phyloP scores from a whole-genome alignment of 2,113 vertebrate genomes.

The Guaruba guarouba region DNA sequence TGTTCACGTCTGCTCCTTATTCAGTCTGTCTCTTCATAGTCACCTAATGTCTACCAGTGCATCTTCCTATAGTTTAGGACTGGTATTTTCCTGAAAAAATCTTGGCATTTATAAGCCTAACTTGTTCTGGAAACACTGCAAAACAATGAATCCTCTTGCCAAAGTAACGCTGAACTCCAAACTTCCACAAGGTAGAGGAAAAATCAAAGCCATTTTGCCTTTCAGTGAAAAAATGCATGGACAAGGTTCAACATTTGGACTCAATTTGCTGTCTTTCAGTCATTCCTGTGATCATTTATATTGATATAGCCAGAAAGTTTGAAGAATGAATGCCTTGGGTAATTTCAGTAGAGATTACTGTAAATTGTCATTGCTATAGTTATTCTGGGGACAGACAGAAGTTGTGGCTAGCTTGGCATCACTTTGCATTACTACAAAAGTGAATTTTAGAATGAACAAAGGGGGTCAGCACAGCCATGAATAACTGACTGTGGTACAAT shows the following conservation, averaged over 20 bases:
- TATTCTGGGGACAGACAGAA: slow-evolving; percentile 12
- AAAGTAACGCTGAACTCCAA: background rate
- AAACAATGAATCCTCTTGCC: background rate
- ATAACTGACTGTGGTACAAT: background rate
- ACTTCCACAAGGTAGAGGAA: background rate
- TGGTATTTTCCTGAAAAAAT: background rate
- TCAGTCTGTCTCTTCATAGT: background rate
- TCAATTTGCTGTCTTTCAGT: background rate
- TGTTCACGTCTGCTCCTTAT: background rate
- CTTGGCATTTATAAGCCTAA: background rate
- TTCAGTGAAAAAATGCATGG: background rate
- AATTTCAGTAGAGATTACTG: slow-evolving; percentile 21
- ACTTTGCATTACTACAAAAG: background rate
- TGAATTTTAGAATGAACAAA: slow-evolving; percentile 6
- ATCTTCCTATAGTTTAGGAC: background rate
- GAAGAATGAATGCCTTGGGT: background rate
- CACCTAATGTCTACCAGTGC: background rate
- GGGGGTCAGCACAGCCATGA: background rate
- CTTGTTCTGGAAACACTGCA: background rate
- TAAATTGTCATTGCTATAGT: background rate
- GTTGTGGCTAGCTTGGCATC: background rate
- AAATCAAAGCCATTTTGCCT: background rate
- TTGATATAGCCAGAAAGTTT: background rate
- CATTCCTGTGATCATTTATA: background rate
- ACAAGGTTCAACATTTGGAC: background rate